These are phyloP conservation scores for Invenusta paracnida DNA, from an alignment of 2,888 invertebrate genomes.

Conservation along the genomic window DNA sequence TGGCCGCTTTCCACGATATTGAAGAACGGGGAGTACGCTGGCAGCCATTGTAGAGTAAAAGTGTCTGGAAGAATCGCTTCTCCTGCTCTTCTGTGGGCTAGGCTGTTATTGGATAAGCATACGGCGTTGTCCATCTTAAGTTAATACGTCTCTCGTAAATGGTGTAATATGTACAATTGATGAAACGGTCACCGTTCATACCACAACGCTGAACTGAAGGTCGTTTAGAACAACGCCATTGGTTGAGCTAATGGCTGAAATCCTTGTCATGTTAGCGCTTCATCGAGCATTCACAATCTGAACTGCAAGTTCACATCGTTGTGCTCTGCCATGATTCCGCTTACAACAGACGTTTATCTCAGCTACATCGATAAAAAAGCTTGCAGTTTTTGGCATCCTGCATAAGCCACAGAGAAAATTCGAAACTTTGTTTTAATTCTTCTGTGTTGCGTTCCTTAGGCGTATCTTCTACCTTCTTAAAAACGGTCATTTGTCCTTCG, in stretches of 20 bases:
- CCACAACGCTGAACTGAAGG: too few relatives aligned
- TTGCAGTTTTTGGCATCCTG: not conserved
- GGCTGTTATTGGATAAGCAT: not conserved
- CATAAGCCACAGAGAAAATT: not conserved
- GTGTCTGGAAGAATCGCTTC: not conserved
- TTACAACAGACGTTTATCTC: slow-evolving; percentile 2
- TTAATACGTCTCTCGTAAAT: too few relatives aligned
- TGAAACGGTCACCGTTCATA: too few relatives aligned
- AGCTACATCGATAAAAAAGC: not conserved
- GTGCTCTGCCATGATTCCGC: not conserved
- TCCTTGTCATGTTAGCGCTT: not conserved
- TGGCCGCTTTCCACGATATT: not conserved
- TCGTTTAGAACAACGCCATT: too few relatives aligned
- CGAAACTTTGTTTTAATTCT: not conserved
- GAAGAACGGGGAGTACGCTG: not conserved
- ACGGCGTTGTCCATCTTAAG: not conserved
- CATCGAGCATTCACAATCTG: too few relatives aligned
- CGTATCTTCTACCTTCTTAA: not conserved
- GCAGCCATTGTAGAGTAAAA: too few relatives aligned
- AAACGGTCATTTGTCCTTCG: not conserved
- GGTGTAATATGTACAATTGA: too few relatives aligned
- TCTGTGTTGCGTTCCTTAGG: not conserved
- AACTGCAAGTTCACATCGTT: too few relatives aligned
- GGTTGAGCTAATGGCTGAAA: not conserved
- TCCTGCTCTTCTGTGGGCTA: not conserved